These are phyloP conservation scores for Acrobasis repandana DNA, from an alignment of 2,888 invertebrate genomes.

Conservation along the genomic window DNA sequence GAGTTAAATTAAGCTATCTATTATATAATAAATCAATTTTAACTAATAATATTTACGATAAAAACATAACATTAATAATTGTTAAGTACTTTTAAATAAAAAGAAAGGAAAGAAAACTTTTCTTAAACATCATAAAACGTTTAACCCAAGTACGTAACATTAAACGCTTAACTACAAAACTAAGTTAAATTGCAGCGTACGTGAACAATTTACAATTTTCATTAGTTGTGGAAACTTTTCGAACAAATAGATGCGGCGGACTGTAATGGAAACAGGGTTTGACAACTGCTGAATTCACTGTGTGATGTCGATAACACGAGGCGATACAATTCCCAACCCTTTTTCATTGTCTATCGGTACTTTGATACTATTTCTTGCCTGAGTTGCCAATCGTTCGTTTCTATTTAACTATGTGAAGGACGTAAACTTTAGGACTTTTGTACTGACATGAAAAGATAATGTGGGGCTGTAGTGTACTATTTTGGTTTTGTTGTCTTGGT, in stretches of 20 bases:
- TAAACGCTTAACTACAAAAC: slow-evolving; percentile 7
- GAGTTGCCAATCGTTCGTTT: slow-evolving; percentile 20
- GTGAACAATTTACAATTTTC: slow-evolving; percentile 22
- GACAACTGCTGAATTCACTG: slow-evolving; percentile 26
- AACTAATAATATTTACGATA: neutral
- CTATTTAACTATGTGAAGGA: slow-evolving; percentile 5
- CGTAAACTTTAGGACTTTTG: slow-evolving; percentile 10
- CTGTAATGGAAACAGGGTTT: slow-evolving; percentile 15
- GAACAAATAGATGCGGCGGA: slow-evolving; percentile 17
- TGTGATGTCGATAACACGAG: slow-evolving; percentile 46
- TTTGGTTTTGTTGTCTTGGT: neutral
- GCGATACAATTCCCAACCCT: slow-evolving; percentile 39
- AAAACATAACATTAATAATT: neutral
- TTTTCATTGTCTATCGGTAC: slow-evolving; percentile 41
- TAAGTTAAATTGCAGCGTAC: slow-evolving; percentile 14
- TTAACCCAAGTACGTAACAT: neutral
- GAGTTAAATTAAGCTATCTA: no score
- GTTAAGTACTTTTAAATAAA: neutral
- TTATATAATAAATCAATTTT: no score
- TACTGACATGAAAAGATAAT: slow-evolving; percentile 14
- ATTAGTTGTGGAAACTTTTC: slow-evolving; percentile 19
- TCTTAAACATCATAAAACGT: neutral
- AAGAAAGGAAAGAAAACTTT: neutral
- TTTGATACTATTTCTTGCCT: slow-evolving; percentile 29
- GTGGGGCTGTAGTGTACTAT: neutral